phyloP scores from a whole-genome alignment of 2,888 invertebrate genomes.

The Spatulosminthurus flaviceps region DNA sequence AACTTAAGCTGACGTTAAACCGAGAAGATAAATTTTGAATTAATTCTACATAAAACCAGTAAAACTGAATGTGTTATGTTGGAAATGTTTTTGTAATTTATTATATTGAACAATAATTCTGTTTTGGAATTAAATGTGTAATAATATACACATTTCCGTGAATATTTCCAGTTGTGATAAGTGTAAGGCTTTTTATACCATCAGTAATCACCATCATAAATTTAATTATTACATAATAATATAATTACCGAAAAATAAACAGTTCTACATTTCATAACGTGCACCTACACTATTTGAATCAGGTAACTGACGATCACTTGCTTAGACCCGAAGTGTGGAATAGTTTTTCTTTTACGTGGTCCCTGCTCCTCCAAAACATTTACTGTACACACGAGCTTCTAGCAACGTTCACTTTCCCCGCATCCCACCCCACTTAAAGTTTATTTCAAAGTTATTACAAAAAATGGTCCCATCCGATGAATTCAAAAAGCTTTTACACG shows the following conservation, averaged over 20 bases:
- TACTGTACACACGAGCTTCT: background rate
- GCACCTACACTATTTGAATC: background rate
- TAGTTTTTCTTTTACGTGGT: no score
- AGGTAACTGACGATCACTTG: background rate
- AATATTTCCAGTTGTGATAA: no score
- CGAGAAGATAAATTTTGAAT: no score
- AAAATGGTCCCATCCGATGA: background rate
- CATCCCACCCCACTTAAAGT: background rate
- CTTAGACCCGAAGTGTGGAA: background rate
- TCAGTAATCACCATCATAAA: no score
- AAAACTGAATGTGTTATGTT: no score
- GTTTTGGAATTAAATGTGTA: no score
- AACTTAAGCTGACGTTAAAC: no score
- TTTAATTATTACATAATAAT: background rate
- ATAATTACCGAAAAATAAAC: conserved; percentile 2
- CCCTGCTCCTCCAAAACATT: background rate
- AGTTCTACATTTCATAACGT: background rate
- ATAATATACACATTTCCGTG: no score
- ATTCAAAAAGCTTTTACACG: background rate
- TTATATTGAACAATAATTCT: no score
- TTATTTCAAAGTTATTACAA: background rate
- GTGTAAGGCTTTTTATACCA: no score
- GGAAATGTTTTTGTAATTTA: no score
- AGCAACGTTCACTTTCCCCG: background rate
- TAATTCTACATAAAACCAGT: no score